Conservation (phyloP, 2,797 vertebrate genomes). For the Paedocypris micromegethes region DNA sequence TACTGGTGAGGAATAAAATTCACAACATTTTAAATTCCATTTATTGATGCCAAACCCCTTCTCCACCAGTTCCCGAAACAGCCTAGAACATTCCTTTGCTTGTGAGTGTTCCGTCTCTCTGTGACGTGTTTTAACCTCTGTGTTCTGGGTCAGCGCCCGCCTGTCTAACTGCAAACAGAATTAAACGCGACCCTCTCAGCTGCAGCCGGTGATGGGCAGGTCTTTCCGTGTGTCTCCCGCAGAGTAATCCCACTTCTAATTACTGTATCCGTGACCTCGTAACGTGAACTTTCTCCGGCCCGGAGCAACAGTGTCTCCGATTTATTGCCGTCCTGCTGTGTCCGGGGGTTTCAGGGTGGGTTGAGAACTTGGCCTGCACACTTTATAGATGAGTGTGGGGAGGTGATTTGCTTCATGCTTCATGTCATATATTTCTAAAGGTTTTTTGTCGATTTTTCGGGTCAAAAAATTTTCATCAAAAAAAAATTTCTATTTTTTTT, state of each 20-base stretch:
- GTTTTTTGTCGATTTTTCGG: too few species aligned
- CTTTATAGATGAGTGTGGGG: too few species aligned
- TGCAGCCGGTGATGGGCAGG: slow-evolving; percentile 23
- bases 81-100: too few species aligned
- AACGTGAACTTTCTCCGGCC: slow-evolving; percentile 32
- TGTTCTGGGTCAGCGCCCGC: slow-evolving; percentile 45
- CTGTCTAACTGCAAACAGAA: slow-evolving; percentile 44
- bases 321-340: slow-evolving; percentile 18
- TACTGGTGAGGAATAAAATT: too few species aligned
- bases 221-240: slow-evolving; percentile 12
- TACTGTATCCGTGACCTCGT: slow-evolving; percentile 16
- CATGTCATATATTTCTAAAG: too few species aligned
- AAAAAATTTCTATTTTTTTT: too few species aligned
- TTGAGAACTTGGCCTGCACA: too few species aligned
- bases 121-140: slow-evolving; percentile 28
- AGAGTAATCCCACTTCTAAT: slow-evolving; percentile 36
- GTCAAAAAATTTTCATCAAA: too few species aligned
- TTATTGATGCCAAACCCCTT: too few species aligned
- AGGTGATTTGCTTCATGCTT: too few species aligned
- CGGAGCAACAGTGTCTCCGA: slow-evolving; percentile 11
- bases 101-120: slow-evolving; percentile 5
- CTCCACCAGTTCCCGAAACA: too few species aligned
- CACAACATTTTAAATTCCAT: too few species aligned
- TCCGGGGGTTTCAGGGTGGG: neutral
- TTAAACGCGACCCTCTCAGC: slow-evolving; percentile 38